Conservation (phyloP, 2,888 invertebrate species). For the Stenodera caucasica region DNA sequence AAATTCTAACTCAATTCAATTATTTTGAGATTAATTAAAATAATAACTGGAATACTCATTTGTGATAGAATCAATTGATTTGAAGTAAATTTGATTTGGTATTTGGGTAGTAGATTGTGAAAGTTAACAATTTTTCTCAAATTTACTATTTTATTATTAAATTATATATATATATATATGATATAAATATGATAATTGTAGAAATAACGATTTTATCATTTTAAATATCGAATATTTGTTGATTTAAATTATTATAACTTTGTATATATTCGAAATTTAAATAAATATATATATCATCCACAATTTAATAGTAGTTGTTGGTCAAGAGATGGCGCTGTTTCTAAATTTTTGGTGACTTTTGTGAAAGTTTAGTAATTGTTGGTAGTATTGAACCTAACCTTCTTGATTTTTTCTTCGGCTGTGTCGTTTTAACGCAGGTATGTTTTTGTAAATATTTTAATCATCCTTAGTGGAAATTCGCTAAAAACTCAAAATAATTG, state of each 20-base stretch:
- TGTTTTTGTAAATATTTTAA: conserved; percentile 28
- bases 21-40: neutral
- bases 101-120: neutral
- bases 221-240: neutral
- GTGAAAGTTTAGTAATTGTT: neutral
- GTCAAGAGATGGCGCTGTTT: neutral
- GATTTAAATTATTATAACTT: neutral
- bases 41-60: conserved; percentile 26
- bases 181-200: too few relatives aligned
- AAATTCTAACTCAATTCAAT: neutral
- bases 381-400: conserved; percentile 10
- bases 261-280: neutral
- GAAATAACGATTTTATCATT: neutral
- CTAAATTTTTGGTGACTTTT: neutral
- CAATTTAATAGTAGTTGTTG: neutral
- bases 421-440: conserved; percentile 23
- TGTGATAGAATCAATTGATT: conserved; percentile 23
- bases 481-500: neutral
- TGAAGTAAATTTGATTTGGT: neutral
- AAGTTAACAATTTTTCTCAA: neutral
- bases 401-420: conserved; percentile 18
- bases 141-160: neutral
- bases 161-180: too few relatives aligned
- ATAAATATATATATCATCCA: neutral
- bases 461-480: conserved; percentile 17